Evolutionary conservation across 2,888 invertebrate genomes (phyloP).

Genomic region (Conops quadrifasciatus): DNA sequence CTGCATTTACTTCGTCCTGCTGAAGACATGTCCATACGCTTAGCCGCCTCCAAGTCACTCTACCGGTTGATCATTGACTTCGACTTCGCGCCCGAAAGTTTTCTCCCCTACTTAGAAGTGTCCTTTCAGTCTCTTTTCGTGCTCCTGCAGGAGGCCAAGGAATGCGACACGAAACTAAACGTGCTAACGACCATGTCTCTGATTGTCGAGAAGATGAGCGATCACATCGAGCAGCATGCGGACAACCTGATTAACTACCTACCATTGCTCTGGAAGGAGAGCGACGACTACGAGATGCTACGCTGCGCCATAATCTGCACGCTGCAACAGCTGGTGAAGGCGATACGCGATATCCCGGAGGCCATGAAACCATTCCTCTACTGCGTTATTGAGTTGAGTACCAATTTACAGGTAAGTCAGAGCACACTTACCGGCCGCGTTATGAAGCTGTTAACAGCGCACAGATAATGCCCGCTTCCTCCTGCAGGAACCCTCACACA

Average conservation of each 20-base stretch:
- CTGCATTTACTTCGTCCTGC: conserved; percentile 76
- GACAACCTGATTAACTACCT: conserved; percentile 81
- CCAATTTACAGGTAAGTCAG: conserved; percentile 72
- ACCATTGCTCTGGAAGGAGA: conserved; percentile 88
- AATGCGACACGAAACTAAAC: conserved; percentile 96
- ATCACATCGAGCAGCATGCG: conserved; percentile 73
- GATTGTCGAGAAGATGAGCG: conserved; percentile 86
- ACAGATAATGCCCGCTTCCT: neutral
- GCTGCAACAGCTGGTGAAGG: conserved; percentile 81
- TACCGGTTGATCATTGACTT: conserved; percentile 89
- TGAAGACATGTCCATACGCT: conserved; percentile 88
- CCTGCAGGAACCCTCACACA: conserved; percentile 76
- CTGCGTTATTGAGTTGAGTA: conserved; percentile 76
- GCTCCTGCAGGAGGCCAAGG: conserved; percentile 84
- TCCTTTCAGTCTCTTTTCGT: conserved; percentile 82
- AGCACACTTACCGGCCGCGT: neutral
- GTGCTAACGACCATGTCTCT: conserved; percentile 89
- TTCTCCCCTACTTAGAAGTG: conserved; percentile 82
- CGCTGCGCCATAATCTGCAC: conserved; percentile 90
- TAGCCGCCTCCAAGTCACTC: conserved; percentile 86
- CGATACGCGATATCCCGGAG: conserved; percentile 70
- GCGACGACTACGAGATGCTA: conserved; percentile 87
- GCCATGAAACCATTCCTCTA: conserved; percentile 73
- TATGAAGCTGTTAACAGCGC: neutral
- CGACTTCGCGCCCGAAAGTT: conserved; percentile 87